Percentiles rank a stretch among this genome's conserved stretches.
phyloP scores from a whole-genome alignment of 2,113 vertebrate genomes.

The Apus apus region DNA sequence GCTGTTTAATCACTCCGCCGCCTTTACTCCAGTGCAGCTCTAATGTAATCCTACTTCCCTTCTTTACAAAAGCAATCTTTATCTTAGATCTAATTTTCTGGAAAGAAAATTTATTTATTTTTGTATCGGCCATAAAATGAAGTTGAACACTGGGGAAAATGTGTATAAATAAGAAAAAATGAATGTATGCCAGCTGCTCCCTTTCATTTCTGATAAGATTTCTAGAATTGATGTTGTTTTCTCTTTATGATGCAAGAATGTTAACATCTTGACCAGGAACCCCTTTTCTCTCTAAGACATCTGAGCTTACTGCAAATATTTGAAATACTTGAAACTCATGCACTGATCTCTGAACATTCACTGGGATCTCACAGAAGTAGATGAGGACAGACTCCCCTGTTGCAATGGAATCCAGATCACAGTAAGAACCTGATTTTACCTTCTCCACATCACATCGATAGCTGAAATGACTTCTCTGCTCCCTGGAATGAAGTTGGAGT shows the following conservation, averaged over 20 bases:
- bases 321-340: neutral
- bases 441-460: neutral
- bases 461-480: neutral
- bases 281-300: neutral
- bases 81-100: constrained; percentile 51
- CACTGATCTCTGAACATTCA: neutral
- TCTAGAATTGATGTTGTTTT: constrained; percentile 30
- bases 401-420: neutral
- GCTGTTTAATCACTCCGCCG: neutral
- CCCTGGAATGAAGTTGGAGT: neutral
- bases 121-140: constrained; percentile 39
- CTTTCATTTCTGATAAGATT: constrained; percentile 51
- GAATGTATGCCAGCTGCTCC: constrained; percentile 53
- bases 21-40: neutral
- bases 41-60: constrained; percentile 27
- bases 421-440: neutral
- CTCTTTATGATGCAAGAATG: constrained; percentile 34
- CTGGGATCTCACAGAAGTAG: neutral
- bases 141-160: constrained; percentile 31
- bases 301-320: neutral
- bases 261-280: neutral
- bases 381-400: neutral
- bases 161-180: constrained; percentile 53
- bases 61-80: constrained; percentile 46
- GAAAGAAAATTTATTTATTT: constrained; percentile 51